A percentile compares a stretch with the other conserved stretches of the same genome.
phyloP scores from a whole-genome alignment of 2,113 vertebrate genomes.

The Herpetotheres cachinnans region DNA sequence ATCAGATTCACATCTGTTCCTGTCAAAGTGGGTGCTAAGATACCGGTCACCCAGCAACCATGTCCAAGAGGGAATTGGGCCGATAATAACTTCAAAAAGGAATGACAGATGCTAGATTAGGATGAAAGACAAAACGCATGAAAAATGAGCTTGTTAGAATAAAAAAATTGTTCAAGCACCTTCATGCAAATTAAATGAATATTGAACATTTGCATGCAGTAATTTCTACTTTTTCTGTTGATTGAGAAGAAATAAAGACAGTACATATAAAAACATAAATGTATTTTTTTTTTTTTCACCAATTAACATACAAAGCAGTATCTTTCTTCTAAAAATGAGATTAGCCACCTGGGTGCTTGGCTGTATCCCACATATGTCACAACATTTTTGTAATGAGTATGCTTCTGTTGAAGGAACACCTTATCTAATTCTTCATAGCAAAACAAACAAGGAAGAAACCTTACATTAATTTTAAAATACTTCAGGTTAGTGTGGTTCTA shows the following conservation, averaged over 20 bases:
- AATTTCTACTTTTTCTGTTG: conserved; percentile 81
- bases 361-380: conserved; percentile 83
- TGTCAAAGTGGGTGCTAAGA: conserved; percentile 99
- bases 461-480: conserved; percentile 59
- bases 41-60: conserved; percentile 99
- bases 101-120: conserved; percentile 99
- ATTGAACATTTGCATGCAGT: conserved; percentile 80
- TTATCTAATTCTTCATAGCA: conserved; percentile 61
- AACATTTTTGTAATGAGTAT: conserved; percentile 73
- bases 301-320: conserved; percentile 83
- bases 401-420: conserved; percentile 65
- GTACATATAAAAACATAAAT: conserved; percentile 66
- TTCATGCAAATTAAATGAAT: conserved; percentile 96
- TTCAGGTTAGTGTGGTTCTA: conserved; percentile 45
- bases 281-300: conserved; percentile 71
- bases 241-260: conserved; percentile 76
- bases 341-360: conserved; percentile 93
- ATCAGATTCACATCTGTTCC: conserved; percentile 99
- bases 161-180: conserved; percentile 95
- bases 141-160: conserved; percentile 97
- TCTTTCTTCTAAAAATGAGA: conserved; percentile 85
- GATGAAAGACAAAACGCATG: conserved; percentile 91
- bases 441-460: conserved; percentile 68
- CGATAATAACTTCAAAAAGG: conserved; percentile 99
- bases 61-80: conserved; percentile 98